Base-by-base conservation (phyloP, 2,113 vertebrate genomes). In the Cyprinodon brontotheroides region DNA sequence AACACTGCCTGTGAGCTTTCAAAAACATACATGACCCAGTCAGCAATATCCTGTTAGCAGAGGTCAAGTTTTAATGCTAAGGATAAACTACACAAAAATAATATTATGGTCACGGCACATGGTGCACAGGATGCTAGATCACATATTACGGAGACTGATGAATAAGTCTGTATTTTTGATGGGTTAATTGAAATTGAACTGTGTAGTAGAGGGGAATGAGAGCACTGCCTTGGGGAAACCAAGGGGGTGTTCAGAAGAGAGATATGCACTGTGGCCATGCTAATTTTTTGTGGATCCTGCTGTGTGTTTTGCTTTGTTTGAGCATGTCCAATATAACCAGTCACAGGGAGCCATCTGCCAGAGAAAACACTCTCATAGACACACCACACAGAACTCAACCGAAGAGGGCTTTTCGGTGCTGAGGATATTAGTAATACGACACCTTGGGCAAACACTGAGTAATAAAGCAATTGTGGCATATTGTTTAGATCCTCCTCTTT, bases 281-380 rank as follows among this genome's bases (percentile, higher is more conserved):
- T 93, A 92, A 93, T 91, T 92, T 87, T 89, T 90, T 84, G 84
- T 72, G 87, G 90, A 87, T 93, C 92, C 89, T 89, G 89, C 90
- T 92, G 87, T 93, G 85, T 91, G 88, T 90, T 89, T 85, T 87
- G 87, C 90, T 92, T 90, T 93, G 91, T 92, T 89, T 92, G 88
- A 92, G 91, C 87, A 88, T 74, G 88, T 91, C 87, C 86, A 89
- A 89, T 88, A 86, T 83, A 91, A 92, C 88, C 87, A 92, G 85
- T 93, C 87, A 86, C 84, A 83, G 50, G 81, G 86, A 86, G 90
- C 82, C 62, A 86, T 93, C 83, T 89, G 79, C 90, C 91, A 92
- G 85, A 84, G 89, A 84, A 86, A 87, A 89, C 66, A 83, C 65
- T 77, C 83, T 80, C 83, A 75, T 81, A 66, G 78, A 83, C 57